Conservation (phyloP, 37 sponge, comb jelly and placozoan genomes). For the Mnemiopsis leidyi region DNA sequence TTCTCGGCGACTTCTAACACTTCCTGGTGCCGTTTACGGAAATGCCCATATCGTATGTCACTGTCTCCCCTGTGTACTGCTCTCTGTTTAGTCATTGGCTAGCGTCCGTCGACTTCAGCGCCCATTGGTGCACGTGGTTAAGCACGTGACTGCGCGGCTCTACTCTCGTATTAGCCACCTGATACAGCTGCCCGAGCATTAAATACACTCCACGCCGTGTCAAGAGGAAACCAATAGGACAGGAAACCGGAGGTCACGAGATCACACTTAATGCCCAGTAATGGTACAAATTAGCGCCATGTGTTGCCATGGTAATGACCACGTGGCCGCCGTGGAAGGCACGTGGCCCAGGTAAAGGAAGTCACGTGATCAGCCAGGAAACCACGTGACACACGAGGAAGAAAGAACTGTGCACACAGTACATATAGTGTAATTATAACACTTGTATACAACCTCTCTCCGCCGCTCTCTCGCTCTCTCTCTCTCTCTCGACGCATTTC, state of each 20-base stretch:
- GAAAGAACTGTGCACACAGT: not conserved
- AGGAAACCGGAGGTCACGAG: not conserved
- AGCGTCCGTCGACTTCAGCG: not conserved
- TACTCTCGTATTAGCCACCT: conserved; percentile 16
- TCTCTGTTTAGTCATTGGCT: not conserved
- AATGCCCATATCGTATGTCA: conserved; percentile 44
- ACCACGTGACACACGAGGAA: conserved; percentile 35
- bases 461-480: no score
- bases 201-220: not conserved
- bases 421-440: conserved; percentile 7
- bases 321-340: not conserved
- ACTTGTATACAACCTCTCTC: not conserved
- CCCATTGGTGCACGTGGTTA: not conserved
- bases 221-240: not conserved
- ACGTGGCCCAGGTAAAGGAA: not conserved
- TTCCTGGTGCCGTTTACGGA: conserved; percentile 38
- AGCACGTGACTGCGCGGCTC: conserved; percentile 2
- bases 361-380: not conserved
- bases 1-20: not conserved
- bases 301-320: not conserved
- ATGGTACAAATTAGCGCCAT: not conserved
- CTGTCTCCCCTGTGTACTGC: not conserved
- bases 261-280: not conserved
- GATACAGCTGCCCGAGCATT: not conserved
- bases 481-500: not conserved